Base-by-base conservation (phyloP, 2,797 vertebrate species). In the Eremophila alpestris region DNA sequence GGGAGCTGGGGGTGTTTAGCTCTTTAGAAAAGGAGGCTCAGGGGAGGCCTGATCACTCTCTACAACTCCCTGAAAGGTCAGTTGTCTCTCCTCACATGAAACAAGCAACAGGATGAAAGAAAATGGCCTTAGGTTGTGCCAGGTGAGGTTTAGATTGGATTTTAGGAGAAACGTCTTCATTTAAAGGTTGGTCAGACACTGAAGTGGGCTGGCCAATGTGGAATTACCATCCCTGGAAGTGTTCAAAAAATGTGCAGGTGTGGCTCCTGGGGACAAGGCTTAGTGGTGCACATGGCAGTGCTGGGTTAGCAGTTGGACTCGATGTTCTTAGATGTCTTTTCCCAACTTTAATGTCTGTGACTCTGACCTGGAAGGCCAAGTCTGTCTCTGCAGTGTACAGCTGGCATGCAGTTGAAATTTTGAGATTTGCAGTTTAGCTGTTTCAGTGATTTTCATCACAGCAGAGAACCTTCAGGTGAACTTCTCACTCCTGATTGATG, bases 391-490 rank as follows among this genome's bases (percentile, higher is more conserved):
- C 30, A 87, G 29, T 7, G 32, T 64, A 18, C 46, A 49, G n/a
- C 67, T 71, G 62, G 30, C 3, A 0, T 0, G 0, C 3, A 2
- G 34, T 1, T 78, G 54, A 93, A 36, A 36, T 36, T 36, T 36
- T 36, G 36, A 36, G 63, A 56, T 87, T 84, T 56, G 41, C 2
- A 6, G 9, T 89, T 63, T 4, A 56, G 19, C 24, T 41, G 16
- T 27, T 75, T 8, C 9, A 19, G 20, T 71, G 43, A 30, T 84
- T 59, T 51, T 75, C 40, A 56, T 90, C 65, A 26, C 1, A 0
- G 4, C 36, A 45, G 46, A 34, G 70, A 30, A 93, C 17, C 26
- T 40, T 52, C 30, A 51, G 29, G 36, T 68, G 62, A 73, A 63
- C 76, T 34, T 84, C 23, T 65, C 5, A 2, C 65, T 78, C 27